Evolutionary conservation across 2,888 invertebrate species (phyloP).

Genomic region (Clanis bilineata): DNA sequence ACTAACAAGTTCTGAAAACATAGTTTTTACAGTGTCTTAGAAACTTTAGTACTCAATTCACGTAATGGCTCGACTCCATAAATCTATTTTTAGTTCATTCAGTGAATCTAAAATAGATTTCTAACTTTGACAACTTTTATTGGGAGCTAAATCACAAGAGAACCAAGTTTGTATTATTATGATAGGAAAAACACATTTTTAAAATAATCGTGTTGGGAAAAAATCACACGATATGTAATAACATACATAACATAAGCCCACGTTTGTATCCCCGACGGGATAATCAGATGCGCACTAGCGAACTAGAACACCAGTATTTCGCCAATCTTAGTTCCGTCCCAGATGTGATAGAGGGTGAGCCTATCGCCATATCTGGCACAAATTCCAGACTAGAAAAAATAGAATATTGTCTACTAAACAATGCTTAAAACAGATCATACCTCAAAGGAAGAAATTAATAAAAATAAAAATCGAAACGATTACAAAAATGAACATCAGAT

Average conservation of each 20-base stretch:
- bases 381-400: not conserved
- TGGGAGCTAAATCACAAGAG: not conserved
- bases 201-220: not conserved
- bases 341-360: too few species aligned
- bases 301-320: too few species aligned
- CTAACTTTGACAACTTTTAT: slow-evolving; percentile 1
- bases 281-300: too few species aligned
- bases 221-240: not conserved
- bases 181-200: too few species aligned
- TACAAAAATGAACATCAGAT: slow-evolving; percentile 67
- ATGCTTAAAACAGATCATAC: slow-evolving; percentile 16
- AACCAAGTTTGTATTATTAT: too few species aligned
- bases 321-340: too few species aligned
- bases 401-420: slow-evolving; percentile 22
- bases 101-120: slow-evolving; percentile 8
- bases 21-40: not conserved
- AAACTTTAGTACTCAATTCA: not conserved
- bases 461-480: slow-evolving; percentile 58
- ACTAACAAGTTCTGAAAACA: not conserved
- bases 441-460: slow-evolving; percentile 35
- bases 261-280: too few species aligned
- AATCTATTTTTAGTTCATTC: slow-evolving; percentile 9
- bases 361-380: too few species aligned
- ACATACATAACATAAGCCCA: too few species aligned
- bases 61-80: not conserved